Base-by-base conservation (phyloP, 1,140 invertebrate genomes). In the Teleopsis dalmanni region DNA sequence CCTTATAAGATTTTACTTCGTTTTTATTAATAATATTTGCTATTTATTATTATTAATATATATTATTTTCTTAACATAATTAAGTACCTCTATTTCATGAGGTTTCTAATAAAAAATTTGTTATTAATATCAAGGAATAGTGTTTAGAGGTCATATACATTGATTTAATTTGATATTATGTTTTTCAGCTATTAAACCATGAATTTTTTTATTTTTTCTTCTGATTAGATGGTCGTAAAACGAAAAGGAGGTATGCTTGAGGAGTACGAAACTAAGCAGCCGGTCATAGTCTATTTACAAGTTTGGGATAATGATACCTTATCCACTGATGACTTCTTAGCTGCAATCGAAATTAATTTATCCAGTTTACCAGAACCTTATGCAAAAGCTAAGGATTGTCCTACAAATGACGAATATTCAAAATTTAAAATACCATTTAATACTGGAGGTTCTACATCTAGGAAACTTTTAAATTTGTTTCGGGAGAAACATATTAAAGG, bases 381-480 rank as follows among this genome's bases (percentile, higher is more conserved):
- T 41, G 59, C 71, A n/a, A 75, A 71, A n/a, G 67, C 76, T 0
- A 74, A 77, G 50, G 72, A 44, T n/a, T 44, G 42, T 33, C 16
- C 19, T 22, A 8, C 34, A 22, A 5, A 7, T 22, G 16, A 44
- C 22, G 18, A 19, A 22, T n/a, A n/a, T n/a, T n/a, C n/a, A 29
- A 50, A 78, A 65, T 31, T 31, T n/a, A 31, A 9, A 31, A 31
- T 31, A 31, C 29, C 29, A 31, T 31, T 31, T 31, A 51, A 81
- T 71, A n/a, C n/a, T n/a, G n/a, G n/a, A n/a, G n/a, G n/a, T n/a
- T n/a, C n/a, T n/a, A n/a, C n/a, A n/a, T n/a, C n/a, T n/a, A n/a
- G n/a, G n/a, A n/a, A n/a, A n/a, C n/a, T 75, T 76, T 72, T 91
- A 16, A 88, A 88, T 72, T 71, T 94, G 16, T 95, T 95, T 65